Conservation (phyloP, 2,113 vertebrate genomes). For the Periophthalmodon schlosseri region DNA sequence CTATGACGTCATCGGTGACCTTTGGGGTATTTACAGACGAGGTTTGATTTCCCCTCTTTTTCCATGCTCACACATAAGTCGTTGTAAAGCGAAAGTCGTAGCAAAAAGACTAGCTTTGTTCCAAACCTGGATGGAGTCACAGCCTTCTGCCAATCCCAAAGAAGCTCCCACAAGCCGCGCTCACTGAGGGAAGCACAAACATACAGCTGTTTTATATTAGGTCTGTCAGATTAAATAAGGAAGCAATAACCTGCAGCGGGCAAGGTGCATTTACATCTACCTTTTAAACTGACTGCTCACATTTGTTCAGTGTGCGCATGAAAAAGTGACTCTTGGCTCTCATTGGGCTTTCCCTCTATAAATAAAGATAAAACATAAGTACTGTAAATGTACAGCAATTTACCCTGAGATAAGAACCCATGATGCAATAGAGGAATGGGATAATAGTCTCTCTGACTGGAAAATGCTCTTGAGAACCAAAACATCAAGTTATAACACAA, state of each 20-base stretch:
- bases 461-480: too few species aligned
- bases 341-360: too few species aligned
- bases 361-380: too few species aligned
- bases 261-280: constrained; percentile 27
- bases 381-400: constrained; percentile 1
- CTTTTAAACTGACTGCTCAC: constrained; percentile 18
- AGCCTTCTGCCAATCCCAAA: constrained; percentile 65
- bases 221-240: constrained; percentile 70
- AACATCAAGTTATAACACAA: too few species aligned
- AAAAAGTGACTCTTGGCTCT: too few species aligned
- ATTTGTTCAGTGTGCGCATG: constrained; percentile 6
- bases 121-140: constrained; percentile 56
- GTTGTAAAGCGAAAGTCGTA: constrained; percentile 59
- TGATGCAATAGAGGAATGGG: neutral
- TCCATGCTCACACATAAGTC: constrained; percentile 69
- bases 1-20: constrained; percentile 72
- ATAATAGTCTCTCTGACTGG: neutral
- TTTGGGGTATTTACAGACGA: constrained; percentile 76
- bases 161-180: constrained; percentile 55
- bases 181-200: constrained; percentile 56
- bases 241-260: constrained; percentile 58
- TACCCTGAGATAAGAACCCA: neutral
- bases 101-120: constrained; percentile 78
- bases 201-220: constrained; percentile 74
- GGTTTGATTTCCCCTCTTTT: constrained; percentile 72